Percentiles rank a stretch among this genome's conserved stretches.
phyloP scores from a whole-genome alignment of 2,888 invertebrate species.

The Megaustenia siamemsis region DNA sequence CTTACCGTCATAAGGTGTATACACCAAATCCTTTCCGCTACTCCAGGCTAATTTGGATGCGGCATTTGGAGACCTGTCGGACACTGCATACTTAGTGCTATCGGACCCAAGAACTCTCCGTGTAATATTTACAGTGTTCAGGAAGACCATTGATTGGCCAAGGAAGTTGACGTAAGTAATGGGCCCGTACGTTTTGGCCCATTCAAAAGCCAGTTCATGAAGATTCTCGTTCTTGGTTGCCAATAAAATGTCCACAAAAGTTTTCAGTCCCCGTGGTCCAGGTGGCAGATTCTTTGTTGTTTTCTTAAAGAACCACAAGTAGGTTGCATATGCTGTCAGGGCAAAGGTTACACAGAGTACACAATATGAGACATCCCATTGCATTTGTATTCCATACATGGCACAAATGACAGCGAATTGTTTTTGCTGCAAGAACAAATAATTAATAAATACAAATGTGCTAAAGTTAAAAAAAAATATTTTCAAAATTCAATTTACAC shows the following conservation, averaged over 20 bases:
- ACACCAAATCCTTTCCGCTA: background rate
- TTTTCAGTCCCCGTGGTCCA: slow-evolving; percentile 22
- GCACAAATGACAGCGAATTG: no score
- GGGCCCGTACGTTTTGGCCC: slow-evolving; percentile 41
- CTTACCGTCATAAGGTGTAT: background rate
- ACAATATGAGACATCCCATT: no score
- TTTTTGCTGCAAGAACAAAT: no score
- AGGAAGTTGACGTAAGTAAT: background rate
- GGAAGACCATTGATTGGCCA: background rate
- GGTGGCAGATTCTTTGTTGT: slow-evolving; percentile 12
- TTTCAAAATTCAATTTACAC: no score
- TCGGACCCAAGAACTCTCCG: background rate
- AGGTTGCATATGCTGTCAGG: no score
- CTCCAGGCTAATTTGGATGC: background rate
- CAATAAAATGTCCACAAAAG: background rate
- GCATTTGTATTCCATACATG: no score
- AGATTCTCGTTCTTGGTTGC: slow-evolving; percentile 2
- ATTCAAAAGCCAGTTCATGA: slow-evolving; percentile 33
- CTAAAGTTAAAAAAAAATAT: no score
- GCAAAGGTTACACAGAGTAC: no score
- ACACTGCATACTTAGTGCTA: background rate
- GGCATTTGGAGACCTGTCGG: background rate
- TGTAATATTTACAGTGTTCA: slow-evolving; percentile 3
- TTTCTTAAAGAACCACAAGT: background rate
- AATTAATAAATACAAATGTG: no score